phyloP scores from a whole-genome alignment of 2,888 invertebrate species.

The Hirtodrosophila duncani region DNA sequence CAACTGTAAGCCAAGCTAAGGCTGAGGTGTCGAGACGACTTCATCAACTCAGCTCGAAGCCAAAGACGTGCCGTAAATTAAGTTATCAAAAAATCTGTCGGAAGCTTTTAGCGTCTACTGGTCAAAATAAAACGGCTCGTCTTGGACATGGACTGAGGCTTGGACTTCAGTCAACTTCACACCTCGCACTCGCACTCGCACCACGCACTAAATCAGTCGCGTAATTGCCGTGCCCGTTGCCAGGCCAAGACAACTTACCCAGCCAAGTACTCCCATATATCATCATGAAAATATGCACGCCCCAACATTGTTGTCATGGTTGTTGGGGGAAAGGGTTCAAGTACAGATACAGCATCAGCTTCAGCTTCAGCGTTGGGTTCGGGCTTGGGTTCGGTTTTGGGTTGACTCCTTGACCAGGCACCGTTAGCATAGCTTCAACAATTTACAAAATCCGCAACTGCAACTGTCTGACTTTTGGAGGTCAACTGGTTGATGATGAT shows the following conservation, averaged over 20 bases:
- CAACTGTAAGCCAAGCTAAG: constrained; percentile 6
- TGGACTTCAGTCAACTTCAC: constrained; percentile 60
- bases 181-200: constrained; percentile 42
- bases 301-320: constrained; percentile 25
- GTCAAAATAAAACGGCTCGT: constrained; percentile 26
- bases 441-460: constrained; percentile 9
- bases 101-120: constrained; percentile 65
- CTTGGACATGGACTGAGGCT: constrained; percentile 1
- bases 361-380: constrained; percentile 22
- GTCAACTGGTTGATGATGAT: constrained; percentile 48
- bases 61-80: constrained; percentile 61
- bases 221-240: constrained; percentile 52
- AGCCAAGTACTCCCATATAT: constrained; percentile 53
- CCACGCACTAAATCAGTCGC: constrained; percentile 69
- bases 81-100: constrained; percentile 69
- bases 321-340: constrained; percentile 6
- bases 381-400: constrained; percentile 39
- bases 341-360: too few species aligned
- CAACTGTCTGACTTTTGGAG: constrained; percentile 46
- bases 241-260: neutral
- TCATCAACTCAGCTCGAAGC: constrained; percentile 43
- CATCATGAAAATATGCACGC: constrained; percentile 64
- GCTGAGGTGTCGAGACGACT: constrained; percentile 41
- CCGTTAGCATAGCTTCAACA: constrained; percentile 28
- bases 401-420: constrained; percentile 20